Percentiles rank a stretch among this genome's conserved stretches.
Conservation (phyloP, 1,140 invertebrate species). For the Contarinia nasturtii region DNA sequence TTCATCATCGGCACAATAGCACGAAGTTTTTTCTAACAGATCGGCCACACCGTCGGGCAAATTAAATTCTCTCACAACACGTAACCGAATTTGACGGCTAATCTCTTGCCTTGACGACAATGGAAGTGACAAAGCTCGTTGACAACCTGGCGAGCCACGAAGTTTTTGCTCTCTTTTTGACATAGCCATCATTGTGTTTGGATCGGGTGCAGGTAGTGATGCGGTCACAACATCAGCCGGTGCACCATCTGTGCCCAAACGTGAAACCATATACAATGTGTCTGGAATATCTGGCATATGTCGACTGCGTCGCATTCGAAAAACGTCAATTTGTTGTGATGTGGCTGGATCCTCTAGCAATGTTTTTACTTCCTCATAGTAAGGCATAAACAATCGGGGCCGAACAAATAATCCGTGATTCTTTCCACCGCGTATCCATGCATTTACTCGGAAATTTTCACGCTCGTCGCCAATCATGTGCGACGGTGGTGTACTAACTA, state of each 20-base stretch:
- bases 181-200: conserved; percentile 59
- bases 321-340: conserved; percentile 50
- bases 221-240: conserved; percentile 25
- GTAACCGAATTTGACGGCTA: conserved; percentile 55
- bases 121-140: conserved; percentile 53
- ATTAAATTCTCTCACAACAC: conserved; percentile 85
- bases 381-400: conserved; percentile 79
- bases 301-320: conserved; percentile 47
- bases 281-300: conserved; percentile 69
- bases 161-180: conserved; percentile 71
- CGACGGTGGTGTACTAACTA: conserved; percentile 67
- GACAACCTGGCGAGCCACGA: conserved; percentile 54
- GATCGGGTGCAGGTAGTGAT: conserved; percentile 48
- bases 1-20: conserved; percentile 7
- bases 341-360: conserved; percentile 68
- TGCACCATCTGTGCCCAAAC: conserved; percentile 16
- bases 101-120: conserved; percentile 58
- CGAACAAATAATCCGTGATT: conserved; percentile 67
- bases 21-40: conserved; percentile 37
- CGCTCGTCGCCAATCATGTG: conserved; percentile 65
- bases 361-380: conserved; percentile 82
- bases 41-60: conserved; percentile 80
- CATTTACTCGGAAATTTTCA: conserved; percentile 52
- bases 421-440: conserved; percentile 64
- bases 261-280: conserved; percentile 76